phyloP scores from a whole-genome alignment of 2,113 vertebrate species.

The Gadus macrocephalus region DNA sequence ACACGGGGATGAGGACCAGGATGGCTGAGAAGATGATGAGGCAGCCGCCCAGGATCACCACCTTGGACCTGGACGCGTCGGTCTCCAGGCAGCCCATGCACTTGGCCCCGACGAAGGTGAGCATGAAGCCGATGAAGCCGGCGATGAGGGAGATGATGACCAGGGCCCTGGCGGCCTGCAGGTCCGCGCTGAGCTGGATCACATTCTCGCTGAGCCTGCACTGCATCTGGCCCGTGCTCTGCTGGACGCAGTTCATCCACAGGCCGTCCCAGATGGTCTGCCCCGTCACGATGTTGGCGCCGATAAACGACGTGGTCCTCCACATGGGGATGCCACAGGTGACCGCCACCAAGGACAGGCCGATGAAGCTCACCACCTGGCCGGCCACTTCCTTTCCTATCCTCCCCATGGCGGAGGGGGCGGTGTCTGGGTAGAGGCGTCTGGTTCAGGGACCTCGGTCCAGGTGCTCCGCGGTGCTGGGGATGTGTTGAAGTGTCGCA shows the following conservation, averaged over 20 bases:
- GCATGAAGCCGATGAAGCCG: conserved; percentile 54
- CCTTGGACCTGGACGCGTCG: conserved; percentile 54
- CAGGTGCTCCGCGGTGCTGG: conserved; percentile 1
- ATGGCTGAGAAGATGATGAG: conserved; percentile 57
- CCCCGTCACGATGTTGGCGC: conserved; percentile 81
- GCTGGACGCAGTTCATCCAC: conserved; percentile 96
- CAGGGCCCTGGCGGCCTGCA: conserved; percentile 82
- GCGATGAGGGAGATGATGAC: conserved; percentile 65
- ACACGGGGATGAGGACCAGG: conserved; percentile 65
- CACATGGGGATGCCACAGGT: conserved; percentile 86
- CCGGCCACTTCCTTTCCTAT: conserved; percentile 76
- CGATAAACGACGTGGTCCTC: conserved; percentile 81
- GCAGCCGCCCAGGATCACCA: conserved; percentile 61
- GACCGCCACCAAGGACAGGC: conserved; percentile 78
- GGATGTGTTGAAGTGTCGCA: neutral
- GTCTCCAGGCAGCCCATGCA: conserved; percentile 67
- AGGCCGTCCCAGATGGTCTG: conserved; percentile 88
- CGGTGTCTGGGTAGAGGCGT: conserved; percentile 7
- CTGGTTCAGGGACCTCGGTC: conserved; percentile 2
- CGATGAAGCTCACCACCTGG: conserved; percentile 80
- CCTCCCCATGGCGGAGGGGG: conserved; percentile 62
- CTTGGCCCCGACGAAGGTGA: conserved; percentile 65
- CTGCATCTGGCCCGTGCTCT: conserved; percentile 90
- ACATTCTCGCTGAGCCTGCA: conserved; percentile 83
- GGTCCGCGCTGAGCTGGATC: conserved; percentile 76